Conservation (phyloP, 2,797 vertebrate species). For the Sebastes matsubarae region DNA sequence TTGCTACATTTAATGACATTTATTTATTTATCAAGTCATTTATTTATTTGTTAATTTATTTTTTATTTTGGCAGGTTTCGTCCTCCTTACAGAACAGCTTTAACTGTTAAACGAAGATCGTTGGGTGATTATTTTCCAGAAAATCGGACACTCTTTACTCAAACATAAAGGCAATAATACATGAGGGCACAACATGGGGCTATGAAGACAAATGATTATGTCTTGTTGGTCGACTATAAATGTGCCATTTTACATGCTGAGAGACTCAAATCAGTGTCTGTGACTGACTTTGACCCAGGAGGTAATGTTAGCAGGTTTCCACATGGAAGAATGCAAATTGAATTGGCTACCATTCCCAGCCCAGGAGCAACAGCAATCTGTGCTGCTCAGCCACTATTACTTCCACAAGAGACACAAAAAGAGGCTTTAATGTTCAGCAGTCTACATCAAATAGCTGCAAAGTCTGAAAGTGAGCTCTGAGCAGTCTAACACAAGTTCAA, state of each 20-base stretch:
- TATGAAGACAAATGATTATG: not conserved
- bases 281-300: constrained; percentile 13
- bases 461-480: not conserved
- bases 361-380: constrained; percentile 12
- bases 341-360: not conserved
- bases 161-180: not conserved
- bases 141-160: not conserved
- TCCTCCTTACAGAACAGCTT: too few species aligned
- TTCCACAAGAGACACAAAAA: not conserved
- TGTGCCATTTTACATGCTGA: not conserved
- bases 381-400: not conserved
- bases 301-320: constrained; percentile 7
- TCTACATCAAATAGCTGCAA: not conserved
- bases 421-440: not conserved
- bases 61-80: too few species aligned
- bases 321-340: constrained; percentile 20
- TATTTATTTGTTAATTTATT: too few species aligned
- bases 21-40: too few species aligned
- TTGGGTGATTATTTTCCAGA: not conserved
- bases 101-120: not conserved
- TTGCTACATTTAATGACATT: too few species aligned
- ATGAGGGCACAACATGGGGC: not conserved
- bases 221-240: not conserved
- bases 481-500: not conserved
- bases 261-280: not conserved